Evolutionary conservation across 2,113 vertebrate genomes (phyloP).

Genomic region (Morphnarchus princeps): DNA sequence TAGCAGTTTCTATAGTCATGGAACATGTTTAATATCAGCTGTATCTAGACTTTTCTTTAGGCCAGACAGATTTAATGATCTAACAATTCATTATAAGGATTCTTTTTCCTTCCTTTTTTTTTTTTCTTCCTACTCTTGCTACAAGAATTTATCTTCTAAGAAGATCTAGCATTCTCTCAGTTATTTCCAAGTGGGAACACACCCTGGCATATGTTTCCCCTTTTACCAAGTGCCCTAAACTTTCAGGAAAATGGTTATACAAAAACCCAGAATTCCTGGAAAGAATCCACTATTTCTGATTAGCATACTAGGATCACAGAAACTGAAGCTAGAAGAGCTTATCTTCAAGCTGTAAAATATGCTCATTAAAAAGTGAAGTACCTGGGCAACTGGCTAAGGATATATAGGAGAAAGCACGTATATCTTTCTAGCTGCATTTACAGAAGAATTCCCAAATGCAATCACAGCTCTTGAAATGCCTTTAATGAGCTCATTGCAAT

Average conservation of each 20-base stretch:
- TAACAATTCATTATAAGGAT: neutral
- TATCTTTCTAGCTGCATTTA: neutral
- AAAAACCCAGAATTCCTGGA: neutral
- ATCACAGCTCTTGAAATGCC: neutral
- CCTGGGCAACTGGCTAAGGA: neutral
- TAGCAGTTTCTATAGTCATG: neutral
- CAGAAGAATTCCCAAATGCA: neutral
- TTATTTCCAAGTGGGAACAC: neutral
- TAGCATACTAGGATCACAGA: neutral
- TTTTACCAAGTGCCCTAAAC: neutral
- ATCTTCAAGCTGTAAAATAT: neutral
- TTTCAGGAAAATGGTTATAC: neutral
- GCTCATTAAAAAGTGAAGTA: neutral
- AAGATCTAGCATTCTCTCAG: neutral
- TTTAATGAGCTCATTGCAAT: neutral
- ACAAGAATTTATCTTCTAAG: neutral
- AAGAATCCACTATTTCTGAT: neutral
- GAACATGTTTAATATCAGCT: neutral
- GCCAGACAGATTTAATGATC: neutral
- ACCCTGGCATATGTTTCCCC: neutral
- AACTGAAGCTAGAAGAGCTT: neutral
- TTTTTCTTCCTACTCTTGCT: neutral
- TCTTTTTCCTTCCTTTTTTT: neutral
- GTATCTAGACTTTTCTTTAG: neutral
- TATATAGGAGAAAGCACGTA: neutral